These are phyloP conservation scores for Piprites chloris DNA, from an alignment of 2,113 vertebrate genomes.

Conservation along the genomic window DNA sequence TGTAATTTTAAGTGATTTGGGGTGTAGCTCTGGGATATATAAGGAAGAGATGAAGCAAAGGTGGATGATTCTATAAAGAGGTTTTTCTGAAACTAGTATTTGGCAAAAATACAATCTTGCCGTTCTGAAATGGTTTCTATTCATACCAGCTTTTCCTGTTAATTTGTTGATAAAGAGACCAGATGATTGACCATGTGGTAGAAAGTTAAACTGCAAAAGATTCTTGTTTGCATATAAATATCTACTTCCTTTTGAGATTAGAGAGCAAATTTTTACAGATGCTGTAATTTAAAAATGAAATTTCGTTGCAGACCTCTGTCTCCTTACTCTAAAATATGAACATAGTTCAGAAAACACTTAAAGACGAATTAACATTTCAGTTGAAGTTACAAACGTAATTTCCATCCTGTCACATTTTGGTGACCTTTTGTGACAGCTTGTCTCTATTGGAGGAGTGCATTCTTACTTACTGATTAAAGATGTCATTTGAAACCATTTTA, in stretches of 20 bases:
- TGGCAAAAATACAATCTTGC: neutral
- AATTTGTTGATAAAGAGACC: neutral
- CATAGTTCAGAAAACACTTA: conserved; percentile 75
- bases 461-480: conserved; percentile 87
- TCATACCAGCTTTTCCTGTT: neutral
- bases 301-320: conserved; percentile 20
- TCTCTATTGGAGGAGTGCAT: conserved; percentile 83
- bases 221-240: conserved; percentile 1
- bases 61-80: neutral
- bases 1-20: neutral
- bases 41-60: neutral
- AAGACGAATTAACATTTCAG: conserved; percentile 86
- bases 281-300: conserved; percentile 36
- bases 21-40: neutral
- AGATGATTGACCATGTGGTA: neutral
- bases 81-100: neutral
- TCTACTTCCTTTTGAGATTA: neutral
- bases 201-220: neutral
- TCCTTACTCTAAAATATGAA: conserved; percentile 64
- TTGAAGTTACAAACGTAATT: conserved; percentile 86
- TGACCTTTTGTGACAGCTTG: conserved; percentile 90
- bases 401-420: conserved; percentile 86
- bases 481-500: conserved; percentile 95
- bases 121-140: neutral
- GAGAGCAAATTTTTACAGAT: neutral